A percentile compares a stretch with the other conserved stretches of the same genome.
Evolutionary conservation across 2,113 vertebrate genomes (phyloP).

Genomic region (Anser cygnoides): DNA sequence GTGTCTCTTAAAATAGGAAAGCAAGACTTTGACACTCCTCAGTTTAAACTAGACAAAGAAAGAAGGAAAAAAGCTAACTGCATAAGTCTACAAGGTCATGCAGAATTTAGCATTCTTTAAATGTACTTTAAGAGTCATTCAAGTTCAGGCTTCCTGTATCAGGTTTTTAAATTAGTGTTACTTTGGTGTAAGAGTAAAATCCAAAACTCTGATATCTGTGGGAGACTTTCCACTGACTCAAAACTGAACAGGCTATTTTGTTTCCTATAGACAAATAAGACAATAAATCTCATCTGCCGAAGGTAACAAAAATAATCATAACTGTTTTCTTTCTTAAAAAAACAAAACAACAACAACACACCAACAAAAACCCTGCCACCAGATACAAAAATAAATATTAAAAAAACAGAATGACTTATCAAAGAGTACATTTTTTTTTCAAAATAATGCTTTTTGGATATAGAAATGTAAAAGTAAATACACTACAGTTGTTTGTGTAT

Average conservation of each 20-base stretch:
- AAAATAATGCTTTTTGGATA: background rate
- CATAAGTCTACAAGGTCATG: background rate
- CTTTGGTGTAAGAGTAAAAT: background rate
- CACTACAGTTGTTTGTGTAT: background rate
- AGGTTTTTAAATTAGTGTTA: conserved; percentile 19
- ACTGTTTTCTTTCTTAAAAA: background rate
- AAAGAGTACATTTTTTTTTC: background rate
- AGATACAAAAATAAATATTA: conserved; percentile 19
- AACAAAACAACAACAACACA: no score
- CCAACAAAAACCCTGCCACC: background rate
- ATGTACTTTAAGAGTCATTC: background rate
- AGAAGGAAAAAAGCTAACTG: background rate
- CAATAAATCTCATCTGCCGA: conserved; percentile 9
- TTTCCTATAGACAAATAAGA: background rate
- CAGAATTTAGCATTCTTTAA: background rate
- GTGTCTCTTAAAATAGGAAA: background rate
- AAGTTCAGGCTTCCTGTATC: conserved; percentile 6
- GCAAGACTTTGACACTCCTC: background rate
- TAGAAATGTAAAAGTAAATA: conserved; percentile 27
- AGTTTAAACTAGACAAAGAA: background rate
- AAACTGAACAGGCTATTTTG: background rate
- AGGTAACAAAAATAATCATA: background rate
- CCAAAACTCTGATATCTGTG: background rate
- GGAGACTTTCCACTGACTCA: conserved; percentile 17
- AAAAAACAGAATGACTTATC: background rate